These are phyloP conservation scores for Scelioninae gen. 1 DNA, from an alignment of 2,888 invertebrate genomes.

Conservation along the genomic window DNA sequence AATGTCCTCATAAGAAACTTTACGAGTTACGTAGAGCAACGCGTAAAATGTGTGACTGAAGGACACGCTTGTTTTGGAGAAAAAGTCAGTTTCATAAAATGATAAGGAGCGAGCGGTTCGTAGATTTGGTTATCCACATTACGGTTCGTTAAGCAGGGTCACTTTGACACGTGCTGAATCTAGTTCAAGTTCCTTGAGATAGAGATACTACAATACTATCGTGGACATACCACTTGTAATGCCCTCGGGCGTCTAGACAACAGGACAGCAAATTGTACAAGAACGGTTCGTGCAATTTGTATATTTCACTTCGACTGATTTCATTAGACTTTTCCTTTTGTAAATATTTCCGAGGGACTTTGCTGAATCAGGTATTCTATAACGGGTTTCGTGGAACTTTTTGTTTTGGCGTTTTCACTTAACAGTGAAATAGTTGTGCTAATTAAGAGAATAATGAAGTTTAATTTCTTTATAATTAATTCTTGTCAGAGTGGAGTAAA, in stretches of 20 bases:
- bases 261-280: slow-evolving; percentile 66
- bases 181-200: slow-evolving; percentile 68
- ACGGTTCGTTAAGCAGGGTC: slow-evolving; percentile 80
- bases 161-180: slow-evolving; percentile 78
- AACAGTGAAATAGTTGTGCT: background rate
- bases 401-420: slow-evolving; percentile 6
- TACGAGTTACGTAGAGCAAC: slow-evolving; percentile 33
- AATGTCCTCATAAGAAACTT: slow-evolving; percentile 17
- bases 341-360: slow-evolving; percentile 7
- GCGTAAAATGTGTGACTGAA: slow-evolving; percentile 18
- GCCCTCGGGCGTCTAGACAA: slow-evolving; percentile 67
- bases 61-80: slow-evolving; percentile 36
- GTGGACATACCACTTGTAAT: slow-evolving; percentile 61
- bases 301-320: slow-evolving; percentile 52
- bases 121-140: slow-evolving; percentile 71
- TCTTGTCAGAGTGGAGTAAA: background rate
- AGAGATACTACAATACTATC: slow-evolving; percentile 51
- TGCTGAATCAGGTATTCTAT: slow-evolving; percentile 6
- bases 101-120: slow-evolving; percentile 41
- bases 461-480: background rate
- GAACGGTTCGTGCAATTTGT: slow-evolving; percentile 57
- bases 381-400: background rate
- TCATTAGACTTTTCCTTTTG: slow-evolving; percentile 52
- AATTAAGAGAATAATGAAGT: background rate
- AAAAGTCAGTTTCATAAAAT: slow-evolving; percentile 59